Percentiles rank a stretch among this genome's conserved stretches.
These are phyloP conservation scores for Psilopogon haemacephalus DNA, from an alignment of 2,113 vertebrate species.

Conservation along the genomic window DNA sequence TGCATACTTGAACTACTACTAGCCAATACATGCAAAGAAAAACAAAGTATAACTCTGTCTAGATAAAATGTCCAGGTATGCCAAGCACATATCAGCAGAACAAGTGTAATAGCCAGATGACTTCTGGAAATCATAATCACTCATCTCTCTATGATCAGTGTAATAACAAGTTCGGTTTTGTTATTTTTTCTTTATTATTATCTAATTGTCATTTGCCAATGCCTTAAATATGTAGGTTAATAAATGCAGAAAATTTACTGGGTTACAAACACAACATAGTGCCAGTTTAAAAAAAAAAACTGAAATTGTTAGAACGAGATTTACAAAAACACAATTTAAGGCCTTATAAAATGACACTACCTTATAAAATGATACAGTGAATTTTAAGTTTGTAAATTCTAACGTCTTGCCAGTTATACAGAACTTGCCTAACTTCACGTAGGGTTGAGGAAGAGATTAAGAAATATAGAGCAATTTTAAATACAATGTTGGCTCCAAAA, in stretches of 20 bases:
- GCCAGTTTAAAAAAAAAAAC: slow-evolving; percentile 1
- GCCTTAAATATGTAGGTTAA: slow-evolving; percentile 6
- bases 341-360: not conserved
- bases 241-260: slow-evolving; percentile 3
- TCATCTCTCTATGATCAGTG: not conserved
- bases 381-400: not conserved
- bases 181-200: not conserved
- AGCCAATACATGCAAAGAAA: slow-evolving; percentile 47
- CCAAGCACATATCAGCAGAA: not conserved
- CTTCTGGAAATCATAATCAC: not conserved
- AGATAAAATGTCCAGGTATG: slow-evolving; percentile 14
- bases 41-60: not conserved
- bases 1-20: slow-evolving; percentile 48
- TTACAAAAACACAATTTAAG: slow-evolving; percentile 12
- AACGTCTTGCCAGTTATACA: not conserved
- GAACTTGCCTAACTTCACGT: not conserved
- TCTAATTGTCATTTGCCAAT: slow-evolving; percentile 12
- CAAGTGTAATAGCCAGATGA: not conserved
- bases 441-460: not conserved
- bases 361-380: not conserved
- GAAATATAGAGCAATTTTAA: slow-evolving; percentile 23
- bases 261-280: not conserved
- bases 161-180: not conserved
- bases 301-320: not conserved
- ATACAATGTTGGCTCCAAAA: not conserved